Conservation (phyloP, 2,888 invertebrate genomes). For the Drosophila peninsularis region DNA sequence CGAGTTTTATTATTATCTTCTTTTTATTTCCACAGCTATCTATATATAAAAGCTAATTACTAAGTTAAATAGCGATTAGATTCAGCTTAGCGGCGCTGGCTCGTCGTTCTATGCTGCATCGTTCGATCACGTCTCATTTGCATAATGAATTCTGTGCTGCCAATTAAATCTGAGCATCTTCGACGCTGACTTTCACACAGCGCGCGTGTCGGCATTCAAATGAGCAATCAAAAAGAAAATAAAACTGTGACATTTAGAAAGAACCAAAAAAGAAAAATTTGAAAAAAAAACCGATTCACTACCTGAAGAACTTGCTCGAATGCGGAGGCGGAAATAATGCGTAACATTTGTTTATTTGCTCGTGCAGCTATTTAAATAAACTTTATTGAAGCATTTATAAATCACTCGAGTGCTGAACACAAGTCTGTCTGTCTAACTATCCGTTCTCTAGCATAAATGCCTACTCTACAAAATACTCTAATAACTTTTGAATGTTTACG, state of each 20-base stretch:
- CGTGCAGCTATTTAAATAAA: slow-evolving; percentile 54
- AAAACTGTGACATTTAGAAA: slow-evolving; percentile 14
- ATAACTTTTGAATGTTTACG: neutral
- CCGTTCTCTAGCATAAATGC: slow-evolving; percentile 18
- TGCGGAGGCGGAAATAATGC: slow-evolving; percentile 72
- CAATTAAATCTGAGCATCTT: slow-evolving; percentile 59
- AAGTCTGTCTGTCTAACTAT: slow-evolving; percentile 23
- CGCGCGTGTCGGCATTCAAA: slow-evolving; percentile 63
- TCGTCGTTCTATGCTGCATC: slow-evolving; percentile 29
- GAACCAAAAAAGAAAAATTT: too few species aligned
- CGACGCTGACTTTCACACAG: slow-evolving; percentile 54
- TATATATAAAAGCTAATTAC: slow-evolving; percentile 63
- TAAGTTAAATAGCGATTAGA: slow-evolving; percentile 73
- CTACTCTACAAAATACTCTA: slow-evolving; percentile 25
- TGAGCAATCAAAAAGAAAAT: slow-evolving; percentile 25
- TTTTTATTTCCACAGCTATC: slow-evolving; percentile 1
- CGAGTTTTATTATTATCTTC: slow-evolving; percentile 18
- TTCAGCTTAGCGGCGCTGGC: slow-evolving; percentile 14
- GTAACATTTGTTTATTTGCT: slow-evolving; percentile 51
- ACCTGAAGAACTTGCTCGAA: slow-evolving; percentile 17
- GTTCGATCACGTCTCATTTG: slow-evolving; percentile 58
- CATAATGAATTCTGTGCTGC: slow-evolving; percentile 66
- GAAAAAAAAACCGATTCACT: neutral
- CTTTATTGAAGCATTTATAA: slow-evolving; percentile 71
- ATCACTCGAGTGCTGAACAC: slow-evolving; percentile 54